Evolutionary conservation across 92 coral and sea anemone species (phyloP).

Genomic region (Hydrozoanthus gracilis): DNA sequence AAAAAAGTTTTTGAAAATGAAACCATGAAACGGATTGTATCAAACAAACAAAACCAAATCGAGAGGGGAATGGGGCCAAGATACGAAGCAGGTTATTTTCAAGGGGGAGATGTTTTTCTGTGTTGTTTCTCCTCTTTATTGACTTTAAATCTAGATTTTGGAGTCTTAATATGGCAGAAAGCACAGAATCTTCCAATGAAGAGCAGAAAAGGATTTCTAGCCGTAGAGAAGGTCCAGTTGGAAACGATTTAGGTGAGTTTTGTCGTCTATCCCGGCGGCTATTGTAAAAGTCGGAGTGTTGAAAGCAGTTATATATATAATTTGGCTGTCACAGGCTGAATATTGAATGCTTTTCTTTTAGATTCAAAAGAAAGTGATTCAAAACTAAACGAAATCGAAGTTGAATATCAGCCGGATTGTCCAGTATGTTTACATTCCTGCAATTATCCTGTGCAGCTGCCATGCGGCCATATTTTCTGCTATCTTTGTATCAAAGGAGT

Average conservation of each 20-base stretch:
- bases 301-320: conserved; percentile 32
- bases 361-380: conserved; percentile 49
- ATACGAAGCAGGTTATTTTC: too few relatives aligned
- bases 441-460: conserved; percentile 88
- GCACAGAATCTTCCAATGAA: conserved; percentile 29
- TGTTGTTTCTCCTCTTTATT: neutral
- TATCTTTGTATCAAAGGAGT: conserved; percentile 99
- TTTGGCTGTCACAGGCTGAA: neutral
- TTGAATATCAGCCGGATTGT: conserved; percentile 90
- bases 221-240: conserved; percentile 3
- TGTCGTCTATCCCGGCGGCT: conserved; percentile 12
- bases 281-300: neutral
- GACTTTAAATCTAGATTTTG: neutral
- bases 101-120: neutral
- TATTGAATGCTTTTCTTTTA: conserved; percentile 25
- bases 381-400: conserved; percentile 70
- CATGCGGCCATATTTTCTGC: conserved; percentile 97
- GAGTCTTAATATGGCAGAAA: conserved; percentile 28
- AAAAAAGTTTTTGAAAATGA: too few relatives aligned
- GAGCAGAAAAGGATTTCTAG: conserved; percentile 16
- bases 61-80: too few relatives aligned
- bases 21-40: too few relatives aligned
- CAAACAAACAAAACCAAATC: too few relatives aligned
- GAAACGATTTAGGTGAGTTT: conserved; percentile 37
- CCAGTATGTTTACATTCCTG: conserved; percentile 93